Evolutionary conservation across 37 sponge, comb jelly and placozoan species (phyloP).

Genomic region (Crambe crambe): DNA sequence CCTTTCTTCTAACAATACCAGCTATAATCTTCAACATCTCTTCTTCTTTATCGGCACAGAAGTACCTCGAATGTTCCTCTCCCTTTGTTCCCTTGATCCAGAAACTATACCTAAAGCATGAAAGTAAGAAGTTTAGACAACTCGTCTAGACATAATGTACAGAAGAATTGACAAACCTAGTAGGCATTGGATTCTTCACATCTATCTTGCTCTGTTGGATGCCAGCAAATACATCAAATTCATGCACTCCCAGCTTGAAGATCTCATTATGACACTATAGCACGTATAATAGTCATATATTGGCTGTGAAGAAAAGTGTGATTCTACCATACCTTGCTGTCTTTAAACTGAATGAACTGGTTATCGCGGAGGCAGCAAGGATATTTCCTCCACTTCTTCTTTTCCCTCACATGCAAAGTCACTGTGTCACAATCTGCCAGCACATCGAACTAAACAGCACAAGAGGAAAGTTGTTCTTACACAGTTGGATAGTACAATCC

Average conservation of each 20-base stretch:
- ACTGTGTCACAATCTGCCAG: conserved; percentile 24
- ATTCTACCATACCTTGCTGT: conserved; percentile 44
- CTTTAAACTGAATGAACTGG: conserved; percentile 70
- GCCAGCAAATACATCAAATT: conserved; percentile 74
- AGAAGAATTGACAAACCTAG: conserved; percentile 24
- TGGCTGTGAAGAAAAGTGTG: not conserved
- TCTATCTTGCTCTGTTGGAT: conserved; percentile 57
- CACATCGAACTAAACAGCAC: not conserved
- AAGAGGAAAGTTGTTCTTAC: too few relatives aligned
- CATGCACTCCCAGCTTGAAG: conserved; percentile 31
- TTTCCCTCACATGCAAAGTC: conserved; percentile 59
- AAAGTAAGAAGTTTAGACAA: not conserved
- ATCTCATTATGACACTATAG: conserved; percentile 50
- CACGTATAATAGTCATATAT: not conserved
- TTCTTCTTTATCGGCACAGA: conserved; percentile 84
- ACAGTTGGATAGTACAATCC: too few relatives aligned
- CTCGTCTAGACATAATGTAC: too few relatives aligned
- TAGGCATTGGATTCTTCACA: conserved; percentile 69
- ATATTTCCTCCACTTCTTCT: conserved; percentile 79
- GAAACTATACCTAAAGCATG: conserved; percentile 37
- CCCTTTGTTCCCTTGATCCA: conserved; percentile 60
- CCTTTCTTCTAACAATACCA: conserved; percentile 70
- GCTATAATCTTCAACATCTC: conserved; percentile 64
- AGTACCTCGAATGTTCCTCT: conserved; percentile 52
- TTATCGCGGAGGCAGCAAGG: conserved; percentile 49